phyloP scores from a whole-genome alignment of 2,888 invertebrate genomes.

The Pterostichus madidus region DNA sequence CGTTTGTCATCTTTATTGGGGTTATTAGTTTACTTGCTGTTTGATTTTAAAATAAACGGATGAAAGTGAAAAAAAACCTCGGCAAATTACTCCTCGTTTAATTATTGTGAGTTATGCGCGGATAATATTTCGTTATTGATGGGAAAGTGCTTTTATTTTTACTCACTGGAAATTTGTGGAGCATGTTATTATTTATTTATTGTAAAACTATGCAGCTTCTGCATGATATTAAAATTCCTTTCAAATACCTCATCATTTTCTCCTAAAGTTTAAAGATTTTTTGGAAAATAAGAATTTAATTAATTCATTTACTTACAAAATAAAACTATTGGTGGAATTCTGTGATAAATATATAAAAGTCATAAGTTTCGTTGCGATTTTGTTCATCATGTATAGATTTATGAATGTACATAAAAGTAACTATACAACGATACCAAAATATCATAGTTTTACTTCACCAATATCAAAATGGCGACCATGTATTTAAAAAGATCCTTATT shows the following conservation, averaged over 20 bases:
- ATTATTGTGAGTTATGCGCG: conserved; percentile 14
- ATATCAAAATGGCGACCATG: too few species aligned
- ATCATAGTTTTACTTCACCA: too few species aligned
- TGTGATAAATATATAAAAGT: too few species aligned
- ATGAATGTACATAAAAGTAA: too few species aligned
- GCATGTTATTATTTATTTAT: conserved; percentile 11
- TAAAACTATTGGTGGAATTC: too few species aligned
- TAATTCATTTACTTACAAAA: too few species aligned
- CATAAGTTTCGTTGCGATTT: too few species aligned
- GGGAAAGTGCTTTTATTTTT: background rate
- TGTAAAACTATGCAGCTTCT: background rate
- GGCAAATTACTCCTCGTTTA: background rate
- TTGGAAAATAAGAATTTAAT: conserved; percentile 7
- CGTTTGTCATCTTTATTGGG: conserved; percentile 61
- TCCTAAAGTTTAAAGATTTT: too few species aligned
- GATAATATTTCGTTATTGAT: conserved; percentile 13
- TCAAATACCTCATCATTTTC: background rate
- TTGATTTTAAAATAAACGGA: conserved; percentile 60
- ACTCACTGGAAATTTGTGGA: background rate
- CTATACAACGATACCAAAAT: too few species aligned
- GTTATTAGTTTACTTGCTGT: conserved; percentile 56
- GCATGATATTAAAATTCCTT: conserved; percentile 17
- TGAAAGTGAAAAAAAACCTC: background rate
- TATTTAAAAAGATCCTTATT: too few species aligned
- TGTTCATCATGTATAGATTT: too few species aligned